Percentiles rank a stretch among this genome's conserved stretches.
Evolutionary conservation across 2,888 invertebrate species (phyloP).

Genomic region (Polyommatus iphigenia): DNA sequence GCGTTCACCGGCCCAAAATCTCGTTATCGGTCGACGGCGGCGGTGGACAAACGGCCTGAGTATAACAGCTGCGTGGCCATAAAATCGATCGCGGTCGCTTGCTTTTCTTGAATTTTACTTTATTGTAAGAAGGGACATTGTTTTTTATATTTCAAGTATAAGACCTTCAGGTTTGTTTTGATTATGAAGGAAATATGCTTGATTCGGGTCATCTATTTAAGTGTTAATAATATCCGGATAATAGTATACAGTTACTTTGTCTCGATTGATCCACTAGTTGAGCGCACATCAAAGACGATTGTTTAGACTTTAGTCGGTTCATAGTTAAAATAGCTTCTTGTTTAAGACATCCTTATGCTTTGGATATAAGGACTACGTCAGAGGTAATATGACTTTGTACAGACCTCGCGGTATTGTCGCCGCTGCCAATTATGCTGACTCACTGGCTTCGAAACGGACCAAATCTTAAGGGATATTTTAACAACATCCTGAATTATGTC

Average conservation of each 20-base stretch:
- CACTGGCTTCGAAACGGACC: constrained; percentile 15
- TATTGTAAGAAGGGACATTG: too few species aligned
- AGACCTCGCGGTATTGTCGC: neutral
- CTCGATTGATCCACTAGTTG: constrained; percentile 22
- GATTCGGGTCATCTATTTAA: neutral
- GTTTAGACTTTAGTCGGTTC: neutral
- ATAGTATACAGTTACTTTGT: neutral
- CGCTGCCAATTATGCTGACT: constrained; percentile 21
- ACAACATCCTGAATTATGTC: neutral
- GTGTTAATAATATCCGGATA: constrained; percentile 16
- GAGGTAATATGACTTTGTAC: neutral
- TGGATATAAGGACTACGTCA: neutral
- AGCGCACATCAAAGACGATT: constrained; percentile 21
- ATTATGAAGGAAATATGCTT: neutral
- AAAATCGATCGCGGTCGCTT: too few species aligned
- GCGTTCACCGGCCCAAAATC: too few species aligned
- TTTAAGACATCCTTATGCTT: neutral
- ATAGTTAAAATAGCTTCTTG: neutral
- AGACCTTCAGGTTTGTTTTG: neutral
- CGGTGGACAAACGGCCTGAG: too few species aligned
- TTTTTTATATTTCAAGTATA: too few species aligned
- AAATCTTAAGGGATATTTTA: neutral
- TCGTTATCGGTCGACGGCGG: too few species aligned
- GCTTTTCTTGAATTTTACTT: too few species aligned
- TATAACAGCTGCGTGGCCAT: too few species aligned